Base-by-base conservation (phyloP, 2,888 invertebrate genomes). In the Syrphus vitripennis region DNA sequence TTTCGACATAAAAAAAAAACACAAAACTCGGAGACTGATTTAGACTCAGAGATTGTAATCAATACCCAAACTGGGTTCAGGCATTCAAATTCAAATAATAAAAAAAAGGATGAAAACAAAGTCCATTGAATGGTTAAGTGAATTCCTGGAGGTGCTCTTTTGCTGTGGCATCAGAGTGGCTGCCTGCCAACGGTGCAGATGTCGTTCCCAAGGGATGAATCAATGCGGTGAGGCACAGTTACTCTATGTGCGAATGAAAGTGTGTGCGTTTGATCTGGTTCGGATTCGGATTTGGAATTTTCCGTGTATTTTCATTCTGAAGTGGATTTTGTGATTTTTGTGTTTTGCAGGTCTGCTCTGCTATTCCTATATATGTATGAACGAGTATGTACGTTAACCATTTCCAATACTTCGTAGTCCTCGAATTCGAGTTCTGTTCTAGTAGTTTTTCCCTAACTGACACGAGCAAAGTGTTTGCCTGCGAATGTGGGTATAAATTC, bases 151-250 rank as follows among this genome's bases (percentile, higher is more conserved):
- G 80, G 84, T 84, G 80, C 84, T 61, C 84, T 80, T 80, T 76
- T 84, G 24, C 48, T 40, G 80, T 80, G 63, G 42, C 16, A 50
- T 50, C 50, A 40, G 10, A 45, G 65, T 45, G 76, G 80, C 84
- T 80, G 80, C 55, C 29, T 84, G 80, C 84, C 84, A 84, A 80
- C 76, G 76, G 67, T 84, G 84, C 84, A 84, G 84, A 84, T 84
- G 84, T 75, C 72, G 45, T 84, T 84, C 84, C 80, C 84, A 84
- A 72, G 84, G 84, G 84, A 84, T 80, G 80, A 77, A 84, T 80
- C 45, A 55, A 59, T 80, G 55, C 72, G 67, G 34, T 12, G 14
- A 40, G 21, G 71, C 31, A 45, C 29, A 55, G 67, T 45, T 67
- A 72, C 80, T 71, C 3, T 45, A 9, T 29, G 16, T 76, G 65